phyloP scores from a whole-genome alignment of 2,888 invertebrate species.

The Agrochola litura region DNA sequence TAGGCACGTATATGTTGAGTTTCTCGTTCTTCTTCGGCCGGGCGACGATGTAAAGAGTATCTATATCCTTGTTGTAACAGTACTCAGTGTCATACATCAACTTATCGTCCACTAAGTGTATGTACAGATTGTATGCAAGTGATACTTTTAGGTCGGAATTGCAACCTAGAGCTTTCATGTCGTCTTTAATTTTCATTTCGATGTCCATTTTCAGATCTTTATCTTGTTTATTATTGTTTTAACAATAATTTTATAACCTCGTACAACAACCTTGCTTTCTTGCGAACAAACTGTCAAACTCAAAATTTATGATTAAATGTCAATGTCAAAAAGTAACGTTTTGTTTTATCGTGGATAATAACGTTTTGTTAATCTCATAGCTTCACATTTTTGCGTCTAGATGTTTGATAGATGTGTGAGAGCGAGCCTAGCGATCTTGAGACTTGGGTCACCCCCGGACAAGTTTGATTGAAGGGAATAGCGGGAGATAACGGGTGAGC shows the following conservation, averaged over 20 bases:
- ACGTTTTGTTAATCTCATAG: conserved; percentile 11
- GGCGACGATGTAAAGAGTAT: conserved; percentile 85
- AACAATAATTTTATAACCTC: conserved; percentile 37
- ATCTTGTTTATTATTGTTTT: conserved; percentile 27
- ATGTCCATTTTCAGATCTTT: conserved; percentile 78
- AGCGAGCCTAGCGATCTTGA: too few relatives aligned
- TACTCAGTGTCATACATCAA: conserved; percentile 88
- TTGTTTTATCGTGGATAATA: neutral
- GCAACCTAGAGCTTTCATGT: conserved; percentile 86
- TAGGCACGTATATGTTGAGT: conserved; percentile 86
- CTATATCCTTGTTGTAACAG: conserved; percentile 85
- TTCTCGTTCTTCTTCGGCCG: conserved; percentile 81
- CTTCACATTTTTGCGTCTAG: too few relatives aligned
- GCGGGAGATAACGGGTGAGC: too few relatives aligned
- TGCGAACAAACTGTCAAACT: conserved; percentile 22
- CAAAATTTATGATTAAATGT: neutral
- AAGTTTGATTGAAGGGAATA: too few relatives aligned
- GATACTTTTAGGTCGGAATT: conserved; percentile 81
- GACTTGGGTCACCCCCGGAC: too few relatives aligned
- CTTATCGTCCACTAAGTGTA: conserved; percentile 86
- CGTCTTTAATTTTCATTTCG: conserved; percentile 84
- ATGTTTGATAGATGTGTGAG: too few relatives aligned
- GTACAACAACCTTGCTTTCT: neutral
- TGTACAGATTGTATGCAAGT: conserved; percentile 84
- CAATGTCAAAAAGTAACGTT: conserved; percentile 26